Evolutionary conservation across 2,113 vertebrate genomes (phyloP).

Genomic region (Alethe castanea): DNA sequence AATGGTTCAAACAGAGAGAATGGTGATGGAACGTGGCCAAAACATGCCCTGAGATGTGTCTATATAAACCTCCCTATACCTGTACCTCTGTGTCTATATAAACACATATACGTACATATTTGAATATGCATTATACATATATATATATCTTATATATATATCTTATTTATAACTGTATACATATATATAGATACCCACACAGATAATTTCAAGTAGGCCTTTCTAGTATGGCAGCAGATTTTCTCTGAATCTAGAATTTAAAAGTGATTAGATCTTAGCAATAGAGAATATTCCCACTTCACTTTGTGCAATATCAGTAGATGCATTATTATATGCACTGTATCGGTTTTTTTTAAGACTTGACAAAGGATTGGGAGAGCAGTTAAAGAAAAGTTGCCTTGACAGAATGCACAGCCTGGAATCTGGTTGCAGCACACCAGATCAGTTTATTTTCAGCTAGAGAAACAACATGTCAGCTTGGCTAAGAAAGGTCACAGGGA

Average conservation of each 20-base stretch:
- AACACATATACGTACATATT: fast-evolving
- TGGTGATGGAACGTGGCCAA: neutral
- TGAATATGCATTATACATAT: neutral
- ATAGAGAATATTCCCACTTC: neutral
- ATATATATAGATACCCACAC: neutral
- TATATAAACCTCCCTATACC: neutral
- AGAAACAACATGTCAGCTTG: conserved; percentile 53
- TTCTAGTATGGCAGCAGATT: neutral
- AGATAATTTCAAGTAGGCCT: neutral
- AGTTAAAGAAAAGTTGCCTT: conserved; percentile 13
- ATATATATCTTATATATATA: too few relatives aligned
- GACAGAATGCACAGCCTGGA: conserved; percentile 9
- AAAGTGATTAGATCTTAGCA: neutral
- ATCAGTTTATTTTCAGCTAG: conserved; percentile 57
- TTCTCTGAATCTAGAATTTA: neutral
- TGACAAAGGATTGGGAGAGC: neutral
- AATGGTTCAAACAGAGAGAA: neutral
- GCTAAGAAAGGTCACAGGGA: conserved; percentile 41
- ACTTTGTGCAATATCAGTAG: neutral
- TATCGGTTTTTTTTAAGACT: neutral
- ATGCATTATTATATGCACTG: neutral
- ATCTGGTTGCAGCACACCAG: neutral
- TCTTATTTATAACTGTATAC: neutral
- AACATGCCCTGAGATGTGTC: neutral
- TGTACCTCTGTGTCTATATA: neutral